Evolutionary conservation across 2,797 vertebrate species (phyloP).

Genomic region (Betta splendens): DNA sequence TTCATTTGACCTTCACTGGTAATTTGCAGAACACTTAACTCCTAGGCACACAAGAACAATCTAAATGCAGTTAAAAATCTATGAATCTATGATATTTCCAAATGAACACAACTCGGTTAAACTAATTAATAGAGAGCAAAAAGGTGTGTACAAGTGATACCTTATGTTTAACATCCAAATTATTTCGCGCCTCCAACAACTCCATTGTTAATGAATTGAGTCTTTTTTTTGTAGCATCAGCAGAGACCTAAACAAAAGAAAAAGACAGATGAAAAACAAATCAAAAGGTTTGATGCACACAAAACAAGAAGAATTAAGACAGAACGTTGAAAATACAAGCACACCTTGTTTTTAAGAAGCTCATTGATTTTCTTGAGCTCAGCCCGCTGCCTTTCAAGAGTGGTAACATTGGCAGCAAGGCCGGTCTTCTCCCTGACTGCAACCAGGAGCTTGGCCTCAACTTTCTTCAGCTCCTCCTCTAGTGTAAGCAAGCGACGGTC

Average conservation of each 20-base stretch:
- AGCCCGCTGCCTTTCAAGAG: constrained; percentile 87
- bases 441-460: constrained; percentile 86
- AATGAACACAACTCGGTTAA: no score
- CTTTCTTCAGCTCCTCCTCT: constrained; percentile 87
- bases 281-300: neutral
- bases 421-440: constrained; percentile 89
- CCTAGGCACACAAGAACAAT: constrained; percentile 60
- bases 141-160: constrained; percentile 55
- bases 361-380: constrained; percentile 90
- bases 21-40: constrained; percentile 78
- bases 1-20: constrained; percentile 78
- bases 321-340: neutral
- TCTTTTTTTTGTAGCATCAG: constrained; percentile 89
- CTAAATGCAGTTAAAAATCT: neutral
- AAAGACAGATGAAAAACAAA: neutral
- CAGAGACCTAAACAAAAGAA: constrained; percentile 82
- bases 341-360: constrained; percentile 93
- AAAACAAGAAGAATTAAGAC: neutral
- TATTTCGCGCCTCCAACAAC: constrained; percentile 89
- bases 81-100: no score
- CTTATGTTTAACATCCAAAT: constrained; percentile 87
- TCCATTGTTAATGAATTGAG: constrained; percentile 89
- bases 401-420: constrained; percentile 83
- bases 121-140: neutral
- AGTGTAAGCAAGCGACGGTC: constrained; percentile 83